Conservation (phyloP, 2,888 invertebrate genomes). For the Tethea ocularis region DNA sequence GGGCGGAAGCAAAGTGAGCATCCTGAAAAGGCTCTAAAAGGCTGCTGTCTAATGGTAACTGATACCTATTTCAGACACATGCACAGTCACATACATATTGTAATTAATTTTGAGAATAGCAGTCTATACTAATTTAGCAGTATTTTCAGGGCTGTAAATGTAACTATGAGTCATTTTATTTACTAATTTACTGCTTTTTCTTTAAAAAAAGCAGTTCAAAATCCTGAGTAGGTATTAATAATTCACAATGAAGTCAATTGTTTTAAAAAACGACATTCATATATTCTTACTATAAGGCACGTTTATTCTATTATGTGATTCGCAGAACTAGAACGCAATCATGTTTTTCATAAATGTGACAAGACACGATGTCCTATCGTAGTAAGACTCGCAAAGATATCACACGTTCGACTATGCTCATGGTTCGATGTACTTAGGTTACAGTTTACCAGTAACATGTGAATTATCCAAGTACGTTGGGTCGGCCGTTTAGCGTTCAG, state of each 20-base stretch:
- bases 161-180: not conserved
- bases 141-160: not conserved
- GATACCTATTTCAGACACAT: not conserved
- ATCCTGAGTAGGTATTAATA: too few species aligned
- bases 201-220: too few species aligned
- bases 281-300: not conserved
- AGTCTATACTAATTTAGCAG: not conserved
- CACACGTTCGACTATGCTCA: constrained; percentile 33
- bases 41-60: not conserved
- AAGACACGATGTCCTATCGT: not conserved
- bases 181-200: not conserved
- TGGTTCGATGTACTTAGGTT: constrained; percentile 29
- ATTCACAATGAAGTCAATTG: too few species aligned
- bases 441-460: constrained; percentile 47
- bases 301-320: not conserved
- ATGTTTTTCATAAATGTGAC: not conserved
- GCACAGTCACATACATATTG: not conserved
- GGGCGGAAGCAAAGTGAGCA: not conserved
- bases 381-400: not conserved
- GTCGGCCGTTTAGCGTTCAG: constrained; percentile 8
- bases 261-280: too few species aligned
- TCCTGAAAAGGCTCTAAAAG: not conserved
- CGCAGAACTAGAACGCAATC: not conserved
- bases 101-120: not conserved
- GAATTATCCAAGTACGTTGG: constrained; percentile 42